Evolutionary conservation across 2,797 vertebrate genomes (phyloP).

Genomic region (Lithobates pipiens): DNA sequence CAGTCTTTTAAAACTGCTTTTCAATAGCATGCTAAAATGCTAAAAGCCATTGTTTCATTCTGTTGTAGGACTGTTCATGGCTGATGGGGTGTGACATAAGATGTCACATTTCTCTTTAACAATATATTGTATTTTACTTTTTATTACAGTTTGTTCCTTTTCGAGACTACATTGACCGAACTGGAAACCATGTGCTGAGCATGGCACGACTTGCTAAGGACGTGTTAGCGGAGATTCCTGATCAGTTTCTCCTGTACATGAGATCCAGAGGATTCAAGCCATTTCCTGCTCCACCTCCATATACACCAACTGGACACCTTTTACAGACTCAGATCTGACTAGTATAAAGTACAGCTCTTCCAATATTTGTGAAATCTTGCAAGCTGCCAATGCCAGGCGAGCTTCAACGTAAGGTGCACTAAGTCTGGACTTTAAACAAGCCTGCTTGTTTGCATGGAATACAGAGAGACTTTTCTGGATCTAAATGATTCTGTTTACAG

Average conservation of each 20-base stretch:
- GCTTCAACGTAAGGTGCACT: slow-evolving; percentile 73
- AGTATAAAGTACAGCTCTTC: slow-evolving; percentile 37
- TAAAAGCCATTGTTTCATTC: too few species aligned
- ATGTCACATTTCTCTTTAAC: too few species aligned
- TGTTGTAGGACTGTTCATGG: too few species aligned
- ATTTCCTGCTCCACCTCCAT: slow-evolving; percentile 90
- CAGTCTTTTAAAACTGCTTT: too few species aligned
- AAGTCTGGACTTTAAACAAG: slow-evolving; percentile 63
- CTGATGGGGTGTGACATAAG: too few species aligned
- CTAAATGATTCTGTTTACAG: slow-evolving; percentile 71
- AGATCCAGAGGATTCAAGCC: slow-evolving; percentile 95
- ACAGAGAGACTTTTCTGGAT: slow-evolving; percentile 68
- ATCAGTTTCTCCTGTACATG: slow-evolving; percentile 98
- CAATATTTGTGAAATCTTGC: slow-evolving; percentile 37
- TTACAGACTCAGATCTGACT: slow-evolving; percentile 94
- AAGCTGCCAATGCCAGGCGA: slow-evolving; percentile 64
- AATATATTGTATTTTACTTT: not conserved
- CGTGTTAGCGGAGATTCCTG: slow-evolving; percentile 93
- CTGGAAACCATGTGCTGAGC: slow-evolving; percentile 92
- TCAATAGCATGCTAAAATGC: too few species aligned
- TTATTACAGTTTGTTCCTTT: slow-evolving; percentile 91
- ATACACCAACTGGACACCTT: slow-evolving; percentile 84
- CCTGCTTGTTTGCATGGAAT: slow-evolving; percentile 62
- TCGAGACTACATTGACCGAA: slow-evolving; percentile 94
- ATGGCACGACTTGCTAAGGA: slow-evolving; percentile 97